These are phyloP conservation scores for Isoperla grammatica DNA, from an alignment of 2,888 invertebrate species.

Conservation along the genomic window DNA sequence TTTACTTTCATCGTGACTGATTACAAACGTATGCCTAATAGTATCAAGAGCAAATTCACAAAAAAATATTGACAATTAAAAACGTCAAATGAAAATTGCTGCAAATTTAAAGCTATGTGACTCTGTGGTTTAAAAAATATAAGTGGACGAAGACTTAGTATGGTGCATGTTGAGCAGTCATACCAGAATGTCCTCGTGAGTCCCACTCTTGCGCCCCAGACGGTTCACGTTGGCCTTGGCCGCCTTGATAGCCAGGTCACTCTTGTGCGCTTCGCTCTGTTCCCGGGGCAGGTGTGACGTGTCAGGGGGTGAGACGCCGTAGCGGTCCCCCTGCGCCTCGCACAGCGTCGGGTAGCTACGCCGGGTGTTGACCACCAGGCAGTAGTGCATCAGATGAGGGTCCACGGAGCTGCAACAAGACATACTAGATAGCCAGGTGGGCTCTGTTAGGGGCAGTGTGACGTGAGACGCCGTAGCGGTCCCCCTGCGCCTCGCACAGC, in stretches of 20 bases:
- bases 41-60: no score
- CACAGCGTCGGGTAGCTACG: conserved; percentile 47
- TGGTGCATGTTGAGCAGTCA: no score
- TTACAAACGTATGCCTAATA: no score
- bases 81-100: no score
- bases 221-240: conserved; percentile 18
- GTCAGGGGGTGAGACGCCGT: conserved; percentile 39
- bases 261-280: conserved; percentile 27
- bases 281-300: conserved; percentile 32
- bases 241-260: conserved; percentile 25
- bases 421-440: conserved; percentile 25
- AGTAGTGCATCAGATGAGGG: conserved; percentile 49
- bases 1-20: no score
- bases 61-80: no score
- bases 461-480: conserved; percentile 39
- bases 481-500: conserved; percentile 47
- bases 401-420: conserved; percentile 45
- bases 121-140: no score
- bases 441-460: conserved; percentile 29
- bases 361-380: conserved; percentile 47
- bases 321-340: conserved; percentile 43
- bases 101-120: no score
- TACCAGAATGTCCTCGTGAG: conserved; percentile 27
- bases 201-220: conserved; percentile 18
- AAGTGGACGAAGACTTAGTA: no score